Evolutionary conservation across 2,113 vertebrate genomes (phyloP).

Genomic region (Hylia prasina): DNA sequence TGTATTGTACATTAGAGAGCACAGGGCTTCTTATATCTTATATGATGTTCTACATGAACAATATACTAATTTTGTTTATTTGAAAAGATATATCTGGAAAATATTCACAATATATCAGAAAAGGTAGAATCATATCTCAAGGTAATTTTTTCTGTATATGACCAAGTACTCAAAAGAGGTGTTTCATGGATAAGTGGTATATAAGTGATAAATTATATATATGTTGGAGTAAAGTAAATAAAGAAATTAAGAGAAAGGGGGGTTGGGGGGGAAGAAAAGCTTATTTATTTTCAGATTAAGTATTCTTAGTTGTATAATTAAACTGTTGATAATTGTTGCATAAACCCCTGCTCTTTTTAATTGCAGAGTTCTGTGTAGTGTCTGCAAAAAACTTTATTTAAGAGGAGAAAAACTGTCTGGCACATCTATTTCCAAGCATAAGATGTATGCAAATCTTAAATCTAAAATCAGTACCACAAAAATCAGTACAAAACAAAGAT

Average conservation of each 20-base stretch:
- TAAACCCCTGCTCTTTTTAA: not conserved
- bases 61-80: not conserved
- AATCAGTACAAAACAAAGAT: not conserved
- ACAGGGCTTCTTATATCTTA: not conserved
- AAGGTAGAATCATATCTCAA: not conserved
- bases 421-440: not conserved
- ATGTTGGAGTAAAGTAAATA: not conserved
- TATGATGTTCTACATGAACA: not conserved
- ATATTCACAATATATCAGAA: not conserved
- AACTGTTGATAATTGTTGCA: not conserved
- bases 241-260: not conserved
- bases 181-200: not conserved
- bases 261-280: accelerated
- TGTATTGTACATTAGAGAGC: not conserved
- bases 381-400: not conserved
- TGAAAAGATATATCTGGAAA: not conserved
- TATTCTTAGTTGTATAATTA: not conserved
- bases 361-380: not conserved
- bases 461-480: not conserved
- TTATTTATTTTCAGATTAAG: not conserved
- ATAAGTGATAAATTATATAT: not conserved
- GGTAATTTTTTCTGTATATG: not conserved
- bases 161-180: not conserved
- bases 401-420: not conserved
- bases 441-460: not conserved